Percentiles rank a stretch among this genome's conserved stretches.
These are phyloP conservation scores for Lineus longissimus DNA, from an alignment of 1,140 invertebrate genomes.

Conservation along the genomic window DNA sequence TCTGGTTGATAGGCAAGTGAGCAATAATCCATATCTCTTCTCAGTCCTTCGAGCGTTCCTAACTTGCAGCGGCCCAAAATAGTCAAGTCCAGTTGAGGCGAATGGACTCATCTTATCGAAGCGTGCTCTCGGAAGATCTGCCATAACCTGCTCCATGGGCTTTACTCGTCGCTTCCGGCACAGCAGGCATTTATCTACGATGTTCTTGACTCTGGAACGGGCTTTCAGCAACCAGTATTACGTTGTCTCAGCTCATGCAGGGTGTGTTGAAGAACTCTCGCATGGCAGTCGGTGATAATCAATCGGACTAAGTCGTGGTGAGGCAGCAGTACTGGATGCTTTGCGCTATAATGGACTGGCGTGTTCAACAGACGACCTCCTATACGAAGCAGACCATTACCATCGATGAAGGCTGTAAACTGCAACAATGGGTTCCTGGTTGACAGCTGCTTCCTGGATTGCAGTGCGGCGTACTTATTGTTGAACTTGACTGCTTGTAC, in stretches of 20 bases:
- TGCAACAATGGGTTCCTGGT: neutral
- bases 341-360: neutral
- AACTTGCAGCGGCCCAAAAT: constrained; percentile 25
- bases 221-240: constrained; percentile 12
- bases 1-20: constrained; percentile 23
- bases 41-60: constrained; percentile 23
- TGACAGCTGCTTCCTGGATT: neutral
- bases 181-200: neutral
- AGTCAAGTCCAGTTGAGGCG: constrained; percentile 23
- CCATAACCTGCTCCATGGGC: neutral
- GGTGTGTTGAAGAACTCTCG: constrained; percentile 13
- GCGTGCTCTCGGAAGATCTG: constrained; percentile 7
- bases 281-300: constrained; percentile 13
- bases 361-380: neutral
- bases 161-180: neutral
- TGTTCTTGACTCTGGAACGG: neutral
- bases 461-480: neutral
- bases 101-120: constrained; percentile 17
- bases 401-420: constrained; percentile 8
- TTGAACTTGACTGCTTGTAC: neutral
- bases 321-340: constrained; percentile 12
- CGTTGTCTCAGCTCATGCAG: constrained; percentile 12
- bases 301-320: constrained; percentile 8
- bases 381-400: constrained; percentile 3
- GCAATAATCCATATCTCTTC: constrained; percentile 26